Evolutionary conservation across 2,888 invertebrate genomes (phyloP).

Genomic region (Drosophila crucigera): DNA sequence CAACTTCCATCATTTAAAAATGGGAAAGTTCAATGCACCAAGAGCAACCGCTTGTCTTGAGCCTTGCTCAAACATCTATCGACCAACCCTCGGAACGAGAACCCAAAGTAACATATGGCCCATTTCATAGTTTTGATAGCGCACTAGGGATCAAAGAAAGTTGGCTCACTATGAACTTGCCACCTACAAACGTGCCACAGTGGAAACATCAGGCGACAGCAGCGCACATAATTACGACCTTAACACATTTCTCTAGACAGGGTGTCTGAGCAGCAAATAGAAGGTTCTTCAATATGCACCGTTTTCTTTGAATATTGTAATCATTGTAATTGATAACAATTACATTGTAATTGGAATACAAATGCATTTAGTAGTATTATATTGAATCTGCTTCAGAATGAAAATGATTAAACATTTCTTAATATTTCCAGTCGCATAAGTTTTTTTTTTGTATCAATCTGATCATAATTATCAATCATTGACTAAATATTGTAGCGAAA

Average conservation of each 20-base stretch:
- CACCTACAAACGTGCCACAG: conserved; percentile 58
- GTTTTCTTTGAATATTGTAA: neutral
- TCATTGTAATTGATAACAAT: neutral
- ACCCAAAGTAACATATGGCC: conserved; percentile 61
- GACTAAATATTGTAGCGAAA: neutral
- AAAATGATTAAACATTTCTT: no score
- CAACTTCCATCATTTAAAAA: conserved; percentile 12
- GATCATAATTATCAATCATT: neutral
- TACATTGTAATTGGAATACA: no score
- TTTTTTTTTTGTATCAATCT: no score
- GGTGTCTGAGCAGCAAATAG: neutral
- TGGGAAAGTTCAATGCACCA: conserved; percentile 72
- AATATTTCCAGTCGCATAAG: no score
- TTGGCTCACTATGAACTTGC: conserved; percentile 44
- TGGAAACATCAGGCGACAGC: conserved; percentile 41
- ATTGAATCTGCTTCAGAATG: no score
- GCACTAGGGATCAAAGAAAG: conserved; percentile 54
- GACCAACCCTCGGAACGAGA: conserved; percentile 49
- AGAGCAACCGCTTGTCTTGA: conserved; percentile 14
- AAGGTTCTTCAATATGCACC: neutral
- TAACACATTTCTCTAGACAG: conserved; percentile 49
- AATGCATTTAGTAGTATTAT: neutral
- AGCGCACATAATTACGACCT: conserved; percentile 67
- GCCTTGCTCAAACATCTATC: conserved; percentile 29
- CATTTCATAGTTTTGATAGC: conserved; percentile 36